phyloP scores from a whole-genome alignment of 2,888 invertebrate genomes.

The Lasioglossum zephyrum region DNA sequence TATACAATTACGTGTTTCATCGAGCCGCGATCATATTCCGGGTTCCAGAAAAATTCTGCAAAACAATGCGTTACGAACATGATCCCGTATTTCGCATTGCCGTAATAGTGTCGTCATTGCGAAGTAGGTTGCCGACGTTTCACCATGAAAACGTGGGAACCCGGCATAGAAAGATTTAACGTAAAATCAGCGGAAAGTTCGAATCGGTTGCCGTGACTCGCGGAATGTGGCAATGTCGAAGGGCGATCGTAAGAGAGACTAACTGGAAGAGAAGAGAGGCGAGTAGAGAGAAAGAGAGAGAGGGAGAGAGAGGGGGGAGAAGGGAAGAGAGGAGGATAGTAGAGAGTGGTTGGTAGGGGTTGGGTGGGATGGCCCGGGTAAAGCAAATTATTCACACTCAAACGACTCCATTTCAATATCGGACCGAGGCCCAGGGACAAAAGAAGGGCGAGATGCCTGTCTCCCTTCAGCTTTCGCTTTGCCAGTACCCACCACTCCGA shows the following conservation, averaged over 20 bases:
- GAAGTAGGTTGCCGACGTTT: background rate
- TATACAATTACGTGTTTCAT: too few species aligned
- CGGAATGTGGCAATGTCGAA: slow-evolving; percentile 64
- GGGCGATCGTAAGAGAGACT: slow-evolving; percentile 50
- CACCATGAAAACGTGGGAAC: background rate
- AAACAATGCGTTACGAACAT: background rate
- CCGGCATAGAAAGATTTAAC: slow-evolving; percentile 26
- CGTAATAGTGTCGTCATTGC: background rate
- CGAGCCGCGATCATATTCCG: too few species aligned
- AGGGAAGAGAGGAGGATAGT: slow-evolving; percentile 75
- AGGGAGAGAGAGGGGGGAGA: slow-evolving; percentile 53
- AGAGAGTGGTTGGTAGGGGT: slow-evolving; percentile 69
- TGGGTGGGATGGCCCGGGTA: slow-evolving; percentile 83
- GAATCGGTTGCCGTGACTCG: slow-evolving; percentile 61
- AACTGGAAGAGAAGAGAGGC: slow-evolving; percentile 27
- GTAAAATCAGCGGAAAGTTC: slow-evolving; percentile 58
- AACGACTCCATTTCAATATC: slow-evolving; percentile 90
- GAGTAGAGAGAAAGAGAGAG: slow-evolving; percentile 13
- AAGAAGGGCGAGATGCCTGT: slow-evolving; percentile 86
- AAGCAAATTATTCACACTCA: slow-evolving; percentile 90
- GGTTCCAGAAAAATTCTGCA: background rate
- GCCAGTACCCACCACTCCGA: slow-evolving; percentile 64
- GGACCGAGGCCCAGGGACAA: slow-evolving; percentile 85
- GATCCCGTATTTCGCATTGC: background rate
- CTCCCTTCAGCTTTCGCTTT: slow-evolving; percentile 82